Evolutionary conservation across 2,888 invertebrate genomes (phyloP), one percentile per base, ranked within the genome.

Genomic region (Mimumesa dahlbomi): DNA sequence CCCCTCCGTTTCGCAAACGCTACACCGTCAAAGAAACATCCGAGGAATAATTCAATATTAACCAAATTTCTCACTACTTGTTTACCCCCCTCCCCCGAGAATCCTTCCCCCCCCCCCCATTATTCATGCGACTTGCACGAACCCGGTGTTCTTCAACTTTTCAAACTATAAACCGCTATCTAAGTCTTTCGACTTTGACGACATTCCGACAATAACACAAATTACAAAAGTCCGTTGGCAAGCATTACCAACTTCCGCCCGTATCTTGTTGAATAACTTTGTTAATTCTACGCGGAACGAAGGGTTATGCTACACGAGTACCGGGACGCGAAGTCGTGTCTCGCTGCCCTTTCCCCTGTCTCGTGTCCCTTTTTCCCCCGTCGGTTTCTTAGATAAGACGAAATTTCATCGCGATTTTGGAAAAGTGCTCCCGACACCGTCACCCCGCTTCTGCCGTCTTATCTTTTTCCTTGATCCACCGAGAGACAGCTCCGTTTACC

Each of bases 181-280:
- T 46, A 29, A 4, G 61, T 58, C 66, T 42, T 54, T 62, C 58
- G 50, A 40, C 48, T 49, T 13, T 18, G n/a, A 25, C 36, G 48
- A 31, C 56, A 50, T 70, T 71, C 64, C 61, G 64, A 71, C 61
- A 71, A 75, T 75, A 70, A 62, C 54, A 58, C 67, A 52, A 74
- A 65, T 75, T 62, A 61, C 71, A 71, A 75, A 71, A 74, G 57
- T 71, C 64, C 38, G 36, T 5, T 22, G 22, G 7, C 16, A 29
- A 22, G 31, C 38, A 49, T 58, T 49, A 34, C 43, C 25, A 56
- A 57, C 67, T 61, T 75, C 71, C 50, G 25, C 53, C 42, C 71
- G 58, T 75, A 64, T 75, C 74, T 71, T 46, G 50, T 34, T 21
- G 64, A 74, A 68, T 65, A 75, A 74, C 74, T 75, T 74, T 43